Conservation (phyloP, 2,797 vertebrate genomes). For the Chloroceryle inda region DNA sequence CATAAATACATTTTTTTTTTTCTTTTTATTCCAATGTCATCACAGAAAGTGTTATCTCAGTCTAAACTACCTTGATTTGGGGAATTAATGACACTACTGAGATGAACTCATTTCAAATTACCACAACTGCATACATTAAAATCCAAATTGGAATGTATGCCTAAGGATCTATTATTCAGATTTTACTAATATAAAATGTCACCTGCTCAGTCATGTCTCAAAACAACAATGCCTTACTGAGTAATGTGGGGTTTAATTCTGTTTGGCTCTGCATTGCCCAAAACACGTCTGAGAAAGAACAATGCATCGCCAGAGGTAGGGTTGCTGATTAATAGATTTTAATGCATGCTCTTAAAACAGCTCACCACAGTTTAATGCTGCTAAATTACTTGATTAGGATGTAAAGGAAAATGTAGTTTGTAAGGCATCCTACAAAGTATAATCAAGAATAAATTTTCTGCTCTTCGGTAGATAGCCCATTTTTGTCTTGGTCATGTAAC, state of each 20-base stretch:
- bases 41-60: not conserved
- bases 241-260: not conserved
- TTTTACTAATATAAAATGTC: not conserved
- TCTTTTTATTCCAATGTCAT: not conserved
- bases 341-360: not conserved
- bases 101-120: constrained; percentile 48
- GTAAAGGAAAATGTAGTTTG: not conserved
- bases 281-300: not conserved
- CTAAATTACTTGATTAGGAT: not conserved
- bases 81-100: constrained; percentile 21
- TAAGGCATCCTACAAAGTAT: not conserved
- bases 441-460: not conserved
- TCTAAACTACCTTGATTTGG: constrained; percentile 6
- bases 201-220: not conserved
- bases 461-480: not conserved
- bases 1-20: not conserved
- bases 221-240: not conserved
- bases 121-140: not conserved
- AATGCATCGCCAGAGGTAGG: not conserved
- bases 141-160: constrained; percentile 11
- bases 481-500: not conserved
- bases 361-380: not conserved
- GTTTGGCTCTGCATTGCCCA: not conserved
- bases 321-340: not conserved
- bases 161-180: constrained; percentile 11